Percentiles rank a stretch among this genome's conserved stretches.
These are phyloP conservation scores for Pseudoips prasinana DNA, from an alignment of 2,888 invertebrate genomes.

Conservation along the genomic window DNA sequence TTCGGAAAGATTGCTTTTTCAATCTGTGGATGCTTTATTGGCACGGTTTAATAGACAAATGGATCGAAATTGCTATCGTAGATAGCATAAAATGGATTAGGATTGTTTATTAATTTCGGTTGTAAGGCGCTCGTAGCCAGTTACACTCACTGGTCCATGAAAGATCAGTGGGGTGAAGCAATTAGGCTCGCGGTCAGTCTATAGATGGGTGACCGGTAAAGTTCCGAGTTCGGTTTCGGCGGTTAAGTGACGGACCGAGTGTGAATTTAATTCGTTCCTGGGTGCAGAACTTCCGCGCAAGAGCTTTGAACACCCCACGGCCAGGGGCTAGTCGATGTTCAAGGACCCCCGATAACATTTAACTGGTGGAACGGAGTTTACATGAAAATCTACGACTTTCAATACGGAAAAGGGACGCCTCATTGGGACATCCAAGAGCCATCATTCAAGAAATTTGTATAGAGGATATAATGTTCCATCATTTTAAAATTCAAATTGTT, in stretches of 20 bases:
- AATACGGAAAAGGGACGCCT: conserved; percentile 13
- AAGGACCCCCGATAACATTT: conserved; percentile 21
- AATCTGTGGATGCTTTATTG: too few species aligned
- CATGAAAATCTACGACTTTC: conserved; percentile 12
- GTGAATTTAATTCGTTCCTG: conserved; percentile 28
- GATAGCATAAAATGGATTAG: too few species aligned
- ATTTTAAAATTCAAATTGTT: conserved; percentile 6
- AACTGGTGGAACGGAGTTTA: conserved; percentile 19
- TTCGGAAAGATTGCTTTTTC: too few species aligned
- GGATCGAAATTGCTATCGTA: too few species aligned
- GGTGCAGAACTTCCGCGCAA: conserved; percentile 25
- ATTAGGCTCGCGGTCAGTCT: conserved; percentile 27
- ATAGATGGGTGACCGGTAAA: too few species aligned
- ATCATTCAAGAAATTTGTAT: conserved; percentile 19
- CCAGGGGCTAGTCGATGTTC: conserved; percentile 24
- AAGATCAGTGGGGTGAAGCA: too few species aligned
- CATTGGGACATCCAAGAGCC: conserved; percentile 16
- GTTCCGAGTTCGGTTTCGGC: conserved; percentile 23
- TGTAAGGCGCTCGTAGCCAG: too few species aligned
- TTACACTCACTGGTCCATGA: too few species aligned
- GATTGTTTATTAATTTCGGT: too few species aligned
- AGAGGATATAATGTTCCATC: conserved; percentile 3
- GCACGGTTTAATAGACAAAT: too few species aligned
- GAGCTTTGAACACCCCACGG: conserved; percentile 18
- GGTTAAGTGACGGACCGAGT: conserved; percentile 26